A percentile compares a stretch with the other conserved stretches of the same genome.
phyloP scores from a whole-genome alignment of 2,113 vertebrate species.

The Megaleporinus macrocephalus region DNA sequence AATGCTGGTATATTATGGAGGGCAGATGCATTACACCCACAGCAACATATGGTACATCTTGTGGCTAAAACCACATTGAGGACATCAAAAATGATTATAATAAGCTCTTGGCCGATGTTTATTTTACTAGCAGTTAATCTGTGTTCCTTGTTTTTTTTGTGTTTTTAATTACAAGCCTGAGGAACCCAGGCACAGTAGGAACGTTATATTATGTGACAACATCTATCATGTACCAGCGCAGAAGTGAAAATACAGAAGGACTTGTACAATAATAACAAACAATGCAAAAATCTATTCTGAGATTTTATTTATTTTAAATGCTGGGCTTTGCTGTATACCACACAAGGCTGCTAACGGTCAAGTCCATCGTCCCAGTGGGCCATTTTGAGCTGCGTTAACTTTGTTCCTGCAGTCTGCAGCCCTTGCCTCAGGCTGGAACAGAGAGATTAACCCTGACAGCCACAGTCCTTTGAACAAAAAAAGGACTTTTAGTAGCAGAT shows the following conservation, averaged over 20 bases:
- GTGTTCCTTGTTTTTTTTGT: not conserved
- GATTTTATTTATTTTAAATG: not conserved
- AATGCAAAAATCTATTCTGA: not conserved
- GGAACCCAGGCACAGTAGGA: not conserved
- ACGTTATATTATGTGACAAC: not conserved
- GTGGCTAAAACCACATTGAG: conserved; percentile 74
- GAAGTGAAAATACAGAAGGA: not conserved
- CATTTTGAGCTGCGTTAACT: conserved; percentile 60
- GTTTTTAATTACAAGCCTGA: not conserved
- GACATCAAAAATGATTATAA: conserved; percentile 11
- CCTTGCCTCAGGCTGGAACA: conserved; percentile 75
- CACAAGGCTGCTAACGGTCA: not conserved
- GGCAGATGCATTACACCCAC: conserved; percentile 69
- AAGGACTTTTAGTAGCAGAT: conserved; percentile 71
- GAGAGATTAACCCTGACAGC: conserved; percentile 72
- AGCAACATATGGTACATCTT: conserved; percentile 69
- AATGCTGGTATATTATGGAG: conserved; percentile 51
- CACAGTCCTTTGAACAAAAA: conserved; percentile 71
- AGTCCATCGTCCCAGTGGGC: conserved; percentile 12
- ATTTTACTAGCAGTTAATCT: conserved; percentile 52
- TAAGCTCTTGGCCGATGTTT: conserved; percentile 58
- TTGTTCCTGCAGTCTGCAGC: conserved; percentile 75
- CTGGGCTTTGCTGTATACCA: not conserved
- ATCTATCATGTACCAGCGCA: conserved; percentile 5
- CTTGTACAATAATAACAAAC: too few species aligned